These are phyloP conservation scores for Bombus consobrinus DNA, from an alignment of 1,140 invertebrate genomes.

Conservation along the genomic window DNA sequence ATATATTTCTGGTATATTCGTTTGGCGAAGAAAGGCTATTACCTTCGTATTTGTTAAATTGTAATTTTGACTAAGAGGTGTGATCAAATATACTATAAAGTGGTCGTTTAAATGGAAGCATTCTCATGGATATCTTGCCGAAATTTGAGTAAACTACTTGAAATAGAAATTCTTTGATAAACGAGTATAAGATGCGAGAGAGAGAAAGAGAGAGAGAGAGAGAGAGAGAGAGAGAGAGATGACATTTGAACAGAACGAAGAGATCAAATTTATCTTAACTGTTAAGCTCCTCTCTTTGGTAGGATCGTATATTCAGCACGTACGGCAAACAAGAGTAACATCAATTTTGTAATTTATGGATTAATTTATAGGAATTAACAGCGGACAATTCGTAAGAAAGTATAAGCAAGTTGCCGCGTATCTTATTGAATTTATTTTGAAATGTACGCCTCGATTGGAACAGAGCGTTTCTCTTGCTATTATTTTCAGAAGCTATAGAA, in stretches of 20 bases:
- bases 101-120: not conserved
- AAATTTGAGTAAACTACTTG: not conserved
- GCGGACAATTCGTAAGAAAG: not conserved
- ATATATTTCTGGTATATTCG: no score
- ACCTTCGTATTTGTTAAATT: not conserved
- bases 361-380: not conserved
- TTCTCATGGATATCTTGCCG: not conserved
- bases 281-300: not conserved
- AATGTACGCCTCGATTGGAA: not conserved
- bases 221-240: not conserved
- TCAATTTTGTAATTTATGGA: not conserved
- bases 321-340: not conserved
- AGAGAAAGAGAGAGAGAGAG: not conserved
- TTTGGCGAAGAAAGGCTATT: no score
- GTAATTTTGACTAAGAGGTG: not conserved
- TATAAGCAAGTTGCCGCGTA: not conserved
- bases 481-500: not conserved
- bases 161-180: not conserved
- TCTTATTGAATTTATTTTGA: not conserved
- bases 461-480: no score
- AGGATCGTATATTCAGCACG: not conserved
- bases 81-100: not conserved
- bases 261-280: not conserved
- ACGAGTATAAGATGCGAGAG: not conserved
- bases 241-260: not conserved